Evolutionary conservation across 2,113 vertebrate species (phyloP).

Genomic region (Brevimyrus niger): DNA sequence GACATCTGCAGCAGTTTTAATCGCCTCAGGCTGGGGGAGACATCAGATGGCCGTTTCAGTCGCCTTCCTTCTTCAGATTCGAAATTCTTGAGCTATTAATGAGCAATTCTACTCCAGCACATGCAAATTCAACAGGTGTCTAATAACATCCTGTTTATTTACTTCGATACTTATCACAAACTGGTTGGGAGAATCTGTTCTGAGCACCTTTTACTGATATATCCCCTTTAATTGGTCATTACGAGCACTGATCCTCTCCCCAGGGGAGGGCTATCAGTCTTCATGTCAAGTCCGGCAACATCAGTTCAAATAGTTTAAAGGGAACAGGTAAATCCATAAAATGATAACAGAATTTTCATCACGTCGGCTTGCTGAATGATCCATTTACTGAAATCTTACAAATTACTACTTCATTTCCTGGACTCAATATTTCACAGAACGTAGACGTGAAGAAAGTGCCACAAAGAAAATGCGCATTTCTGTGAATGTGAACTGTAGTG

Average conservation of each 20-base stretch:
- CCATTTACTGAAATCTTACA: background rate
- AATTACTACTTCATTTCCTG: background rate
- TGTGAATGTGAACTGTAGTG: background rate
- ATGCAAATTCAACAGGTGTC: background rate
- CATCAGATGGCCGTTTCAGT: background rate
- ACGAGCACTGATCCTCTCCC: background rate
- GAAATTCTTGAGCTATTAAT: background rate
- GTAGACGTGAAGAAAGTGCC: background rate
- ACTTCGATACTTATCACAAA: background rate
- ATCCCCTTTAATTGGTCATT: background rate
- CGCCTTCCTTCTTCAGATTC: background rate
- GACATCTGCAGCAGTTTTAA: background rate
- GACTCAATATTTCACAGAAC: background rate
- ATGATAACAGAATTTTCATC: background rate
- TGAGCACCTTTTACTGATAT: background rate
- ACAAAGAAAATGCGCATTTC: background rate
- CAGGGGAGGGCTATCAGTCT: background rate
- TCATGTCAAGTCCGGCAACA: background rate
- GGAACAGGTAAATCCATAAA: background rate
- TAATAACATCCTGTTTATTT: background rate
- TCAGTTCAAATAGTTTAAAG: background rate
- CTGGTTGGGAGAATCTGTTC: background rate
- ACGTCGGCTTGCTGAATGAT: background rate
- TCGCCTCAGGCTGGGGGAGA: background rate
- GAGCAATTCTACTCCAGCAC: background rate